Percentiles rank a stretch among this genome's conserved stretches.
Evolutionary conservation across 2,113 vertebrate genomes (phyloP).

Genomic region (Lepidothrix coronata): DNA sequence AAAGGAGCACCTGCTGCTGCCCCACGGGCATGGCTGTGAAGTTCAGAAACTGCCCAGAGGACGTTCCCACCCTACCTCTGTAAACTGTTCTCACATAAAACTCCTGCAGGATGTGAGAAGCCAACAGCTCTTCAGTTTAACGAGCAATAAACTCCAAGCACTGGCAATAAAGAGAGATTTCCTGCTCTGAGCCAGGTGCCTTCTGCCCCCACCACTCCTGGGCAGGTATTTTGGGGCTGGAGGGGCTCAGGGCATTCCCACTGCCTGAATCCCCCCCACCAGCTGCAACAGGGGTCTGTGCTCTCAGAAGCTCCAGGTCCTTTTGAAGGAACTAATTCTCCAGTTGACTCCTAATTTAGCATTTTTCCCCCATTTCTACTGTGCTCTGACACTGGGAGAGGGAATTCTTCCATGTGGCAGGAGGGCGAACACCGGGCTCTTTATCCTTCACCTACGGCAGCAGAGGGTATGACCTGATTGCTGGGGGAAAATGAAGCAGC

Average conservation of each 20-base stretch:
- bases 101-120: not conserved
- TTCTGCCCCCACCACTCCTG: not conserved
- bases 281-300: not conserved
- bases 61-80: not conserved
- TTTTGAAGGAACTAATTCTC: not conserved
- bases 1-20: not conserved
- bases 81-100: not conserved
- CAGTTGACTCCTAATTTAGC: not conserved
- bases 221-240: not conserved
- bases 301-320: not conserved
- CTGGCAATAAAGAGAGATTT: not conserved
- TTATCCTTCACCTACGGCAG: not conserved
- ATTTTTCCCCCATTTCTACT: not conserved
- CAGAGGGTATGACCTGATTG: not conserved
- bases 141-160: not conserved
- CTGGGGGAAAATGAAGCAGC: not conserved
- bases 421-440: not conserved
- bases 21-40: not conserved
- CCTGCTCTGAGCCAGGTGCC: not conserved
- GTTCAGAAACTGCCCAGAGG: fast-evolving
- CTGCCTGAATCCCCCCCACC: not conserved
- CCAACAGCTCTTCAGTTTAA: not conserved
- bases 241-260: not conserved
- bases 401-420: not conserved
- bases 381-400: not conserved